phyloP scores from a whole-genome alignment of 2,797 vertebrate genomes.

The Petrocephalus schoutedeni region DNA sequence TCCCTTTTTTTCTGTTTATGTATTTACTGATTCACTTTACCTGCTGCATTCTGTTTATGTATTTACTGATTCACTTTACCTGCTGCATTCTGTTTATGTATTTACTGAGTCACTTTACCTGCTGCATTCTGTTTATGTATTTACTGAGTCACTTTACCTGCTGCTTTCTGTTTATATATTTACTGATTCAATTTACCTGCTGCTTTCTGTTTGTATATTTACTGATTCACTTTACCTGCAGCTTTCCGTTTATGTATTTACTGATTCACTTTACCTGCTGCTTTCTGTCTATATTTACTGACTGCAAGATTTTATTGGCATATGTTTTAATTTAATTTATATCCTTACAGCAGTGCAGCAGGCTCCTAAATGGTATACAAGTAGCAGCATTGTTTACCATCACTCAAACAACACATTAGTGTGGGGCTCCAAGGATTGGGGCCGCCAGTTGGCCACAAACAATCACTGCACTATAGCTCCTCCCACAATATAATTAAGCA shows the following conservation, averaged over 20 bases:
- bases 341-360: neutral
- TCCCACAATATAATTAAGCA: neutral
- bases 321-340: neutral
- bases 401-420: neutral
- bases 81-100: too few species aligned
- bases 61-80: too few species aligned
- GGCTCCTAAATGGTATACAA: neutral
- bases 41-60: too few species aligned
- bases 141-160: neutral
- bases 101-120: neutral
- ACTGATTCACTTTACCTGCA: neutral
- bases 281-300: neutral
- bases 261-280: neutral
- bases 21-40: too few species aligned
- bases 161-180: too few species aligned
- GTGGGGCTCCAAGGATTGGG: neutral
- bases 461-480: neutral
- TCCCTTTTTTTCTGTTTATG: too few species aligned
- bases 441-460: neutral
- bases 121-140: neutral
- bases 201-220: neutral
- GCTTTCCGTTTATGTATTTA: neutral
- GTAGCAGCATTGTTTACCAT: neutral
- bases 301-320: neutral
- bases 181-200: neutral